A percentile compares a stretch with the other conserved stretches of the same genome.
phyloP scores from a whole-genome alignment of 2,797 vertebrate genomes.

The Diplodus puntazzo region DNA sequence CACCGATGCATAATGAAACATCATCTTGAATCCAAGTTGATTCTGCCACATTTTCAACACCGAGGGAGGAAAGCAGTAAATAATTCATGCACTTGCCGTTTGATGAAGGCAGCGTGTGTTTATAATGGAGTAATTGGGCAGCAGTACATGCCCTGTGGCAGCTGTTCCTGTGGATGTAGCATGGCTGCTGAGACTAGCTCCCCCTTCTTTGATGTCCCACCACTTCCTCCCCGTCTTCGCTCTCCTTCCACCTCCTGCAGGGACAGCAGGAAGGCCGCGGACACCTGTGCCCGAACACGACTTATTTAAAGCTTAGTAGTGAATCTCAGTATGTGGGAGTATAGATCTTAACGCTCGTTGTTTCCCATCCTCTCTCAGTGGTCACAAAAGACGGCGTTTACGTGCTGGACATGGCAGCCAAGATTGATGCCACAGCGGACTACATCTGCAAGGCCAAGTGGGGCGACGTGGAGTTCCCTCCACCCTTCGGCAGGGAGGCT shows the following conservation, averaged over 20 bases:
- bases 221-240: slow-evolving; percentile 6
- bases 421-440: slow-evolving; percentile 96
- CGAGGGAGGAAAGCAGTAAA: slow-evolving; percentile 59
- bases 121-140: slow-evolving; percentile 70
- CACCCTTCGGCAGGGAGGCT: slow-evolving; percentile 97
- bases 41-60: slow-evolving; percentile 52
- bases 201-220: slow-evolving; percentile 72
- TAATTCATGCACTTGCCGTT: slow-evolving; percentile 75
- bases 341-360: not conserved
- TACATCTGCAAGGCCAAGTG: slow-evolving; percentile 99
- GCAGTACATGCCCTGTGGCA: slow-evolving; percentile 64
- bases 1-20: slow-evolving; percentile 41
- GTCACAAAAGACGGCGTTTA: slow-evolving; percentile 91
- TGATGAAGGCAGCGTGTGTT: slow-evolving; percentile 73
- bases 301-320: slow-evolving; percentile 12
- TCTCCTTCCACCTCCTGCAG: slow-evolving; percentile 35
- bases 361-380: slow-evolving; percentile 77
- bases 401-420: slow-evolving; percentile 95
- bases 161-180: slow-evolving; percentile 67
- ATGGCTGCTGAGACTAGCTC: slow-evolving; percentile 22
- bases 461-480: slow-evolving; percentile 97
- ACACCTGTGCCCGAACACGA: slow-evolving; percentile 4
- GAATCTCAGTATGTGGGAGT: slow-evolving; percentile 8
- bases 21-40: slow-evolving; percentile 30
- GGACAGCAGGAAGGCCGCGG: slow-evolving; percentile 27